Base-by-base conservation (phyloP, 1,140 invertebrate species). In the Alviniconcha marisindica region DNA sequence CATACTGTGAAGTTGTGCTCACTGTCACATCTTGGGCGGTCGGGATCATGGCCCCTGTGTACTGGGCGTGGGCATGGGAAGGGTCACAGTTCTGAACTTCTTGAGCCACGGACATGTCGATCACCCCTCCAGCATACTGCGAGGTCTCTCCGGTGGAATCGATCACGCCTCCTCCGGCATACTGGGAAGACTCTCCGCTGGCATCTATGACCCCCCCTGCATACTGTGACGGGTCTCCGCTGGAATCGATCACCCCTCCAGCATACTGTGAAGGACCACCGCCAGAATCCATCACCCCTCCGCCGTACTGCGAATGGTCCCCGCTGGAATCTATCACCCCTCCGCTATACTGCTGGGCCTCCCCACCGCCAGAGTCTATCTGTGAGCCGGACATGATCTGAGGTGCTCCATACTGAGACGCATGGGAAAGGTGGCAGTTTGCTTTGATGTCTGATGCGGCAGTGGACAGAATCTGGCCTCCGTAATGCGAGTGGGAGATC, bases 101-200 rank as follows among this genome's bases (percentile, higher is more conserved):
- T 36, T 69, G 56, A 40, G 33, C 56, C n/a, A n/a, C 40, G 15
- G 78, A 66, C 56, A 80, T 66, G 38, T 80, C 78, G 12, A 78
- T 54, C 28, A 78, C 77, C 24, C 48, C 77, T 60, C 31, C 42
- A 14, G 77, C 51, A 60, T 78, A 78, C 51, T 78, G 77, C 7
- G 77, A 36, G 2, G 44, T 51, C 36, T 60, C 56, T 21, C 77
- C 77, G 36, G 44, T 78, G 51, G 77, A 60, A 18, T 78, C 48
- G 10, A 78, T 60, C 1, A 78, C 77, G 28, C 33, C 40, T 78
- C 77, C 77, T 78, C 77, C 77, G 18, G 51, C n/a, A 36, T 78
- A 78, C 33, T 78, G 77, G 7, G 77, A 40, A 36, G 69, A 24
- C 10, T 71, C 69, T 28, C 69, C 69, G 2, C 33, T 24, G 36